phyloP scores from a whole-genome alignment of 2,888 invertebrate genomes.

The Xestia sexstrigata region DNA sequence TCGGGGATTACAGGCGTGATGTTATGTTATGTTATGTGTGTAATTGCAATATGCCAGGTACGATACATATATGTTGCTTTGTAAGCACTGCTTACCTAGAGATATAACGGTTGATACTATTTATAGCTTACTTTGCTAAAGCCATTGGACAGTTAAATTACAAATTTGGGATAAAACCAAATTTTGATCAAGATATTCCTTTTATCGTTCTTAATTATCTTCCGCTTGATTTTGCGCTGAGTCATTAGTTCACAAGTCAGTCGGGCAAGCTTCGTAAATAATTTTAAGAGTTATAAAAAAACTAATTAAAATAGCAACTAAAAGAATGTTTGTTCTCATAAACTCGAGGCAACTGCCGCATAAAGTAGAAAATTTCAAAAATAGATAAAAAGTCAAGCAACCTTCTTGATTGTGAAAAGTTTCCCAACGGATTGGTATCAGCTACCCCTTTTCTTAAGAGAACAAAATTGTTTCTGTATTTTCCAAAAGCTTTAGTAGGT shows the following conservation, averaged over 20 bases:
- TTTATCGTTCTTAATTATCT: background rate
- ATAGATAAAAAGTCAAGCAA: conserved; percentile 45
- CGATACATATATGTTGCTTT: too few species aligned
- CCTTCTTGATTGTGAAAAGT: conserved; percentile 49
- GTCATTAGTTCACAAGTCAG: conserved; percentile 1
- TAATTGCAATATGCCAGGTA: too few species aligned
- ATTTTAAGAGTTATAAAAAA: conserved; percentile 43
- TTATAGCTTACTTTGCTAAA: background rate
- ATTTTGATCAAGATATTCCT: conserved; percentile 25
- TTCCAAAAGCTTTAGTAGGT: conserved; percentile 4
- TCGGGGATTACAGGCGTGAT: too few species aligned
- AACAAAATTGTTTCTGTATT: conserved; percentile 44
- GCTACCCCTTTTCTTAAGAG: conserved; percentile 29
- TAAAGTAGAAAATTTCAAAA: conserved; percentile 40
- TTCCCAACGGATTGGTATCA: conserved; percentile 45
- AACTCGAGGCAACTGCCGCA: conserved; percentile 36
- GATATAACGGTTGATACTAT: too few species aligned
- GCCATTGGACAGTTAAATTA: background rate
- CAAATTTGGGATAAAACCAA: background rate
- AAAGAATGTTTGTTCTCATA: conserved; percentile 48
- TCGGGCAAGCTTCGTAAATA: conserved; percentile 17
- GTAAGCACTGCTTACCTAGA: too few species aligned
- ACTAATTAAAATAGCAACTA: conserved; percentile 52
- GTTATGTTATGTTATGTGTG: too few species aligned
- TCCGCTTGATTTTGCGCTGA: background rate